Evolutionary conservation across 2,113 vertebrate genomes (phyloP).

Genomic region (Conger conger): DNA sequence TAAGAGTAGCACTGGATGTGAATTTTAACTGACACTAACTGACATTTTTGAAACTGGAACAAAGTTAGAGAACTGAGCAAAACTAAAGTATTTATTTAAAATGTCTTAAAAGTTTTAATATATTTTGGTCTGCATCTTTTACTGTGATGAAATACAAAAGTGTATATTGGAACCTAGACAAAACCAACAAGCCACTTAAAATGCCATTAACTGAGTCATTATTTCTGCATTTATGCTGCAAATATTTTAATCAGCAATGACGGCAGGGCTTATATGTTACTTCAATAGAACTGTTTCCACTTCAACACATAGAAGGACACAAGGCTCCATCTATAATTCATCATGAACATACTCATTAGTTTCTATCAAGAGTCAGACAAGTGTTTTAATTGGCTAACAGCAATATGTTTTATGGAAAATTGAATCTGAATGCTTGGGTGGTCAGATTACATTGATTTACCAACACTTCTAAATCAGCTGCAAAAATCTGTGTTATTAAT

Average conservation of each 20-base stretch:
- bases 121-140: background rate
- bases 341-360: slow-evolving; percentile 41
- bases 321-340: slow-evolving; percentile 34
- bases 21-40: slow-evolving; percentile 9
- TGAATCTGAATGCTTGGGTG: slow-evolving; percentile 50
- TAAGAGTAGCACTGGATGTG: slow-evolving; percentile 58
- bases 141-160: background rate
- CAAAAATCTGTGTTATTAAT: slow-evolving; percentile 46
- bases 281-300: background rate
- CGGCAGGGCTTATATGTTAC: background rate
- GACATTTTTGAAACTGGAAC: background rate
- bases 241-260: background rate
- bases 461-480: slow-evolving; percentile 49
- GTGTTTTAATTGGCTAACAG: slow-evolving; percentile 53
- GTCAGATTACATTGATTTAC: slow-evolving; percentile 48
- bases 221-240: background rate
- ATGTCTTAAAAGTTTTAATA: background rate
- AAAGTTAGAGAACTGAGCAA: background rate
- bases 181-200: background rate
- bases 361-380: slow-evolving; percentile 40
- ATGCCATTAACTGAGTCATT: background rate
- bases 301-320: background rate
- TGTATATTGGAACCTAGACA: slow-evolving; percentile 1
- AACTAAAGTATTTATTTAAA: background rate
- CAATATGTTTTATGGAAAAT: slow-evolving; percentile 41